These are phyloP conservation scores for Drosophila pegasa DNA, from an alignment of 2,888 invertebrate genomes.

Conservation along the genomic window DNA sequence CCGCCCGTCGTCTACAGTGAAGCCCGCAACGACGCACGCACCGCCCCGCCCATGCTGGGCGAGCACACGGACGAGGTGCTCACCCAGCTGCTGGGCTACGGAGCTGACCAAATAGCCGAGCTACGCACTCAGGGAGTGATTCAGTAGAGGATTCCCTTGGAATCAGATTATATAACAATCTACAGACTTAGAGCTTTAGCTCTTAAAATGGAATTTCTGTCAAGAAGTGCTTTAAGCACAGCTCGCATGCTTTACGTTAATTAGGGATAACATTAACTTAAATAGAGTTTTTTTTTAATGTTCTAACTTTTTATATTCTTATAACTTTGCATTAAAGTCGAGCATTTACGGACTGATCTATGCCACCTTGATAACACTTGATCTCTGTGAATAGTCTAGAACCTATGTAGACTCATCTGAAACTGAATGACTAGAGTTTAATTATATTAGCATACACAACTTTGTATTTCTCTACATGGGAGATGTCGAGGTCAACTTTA, in stretches of 20 bases:
- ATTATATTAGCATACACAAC: background rate
- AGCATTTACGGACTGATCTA: background rate
- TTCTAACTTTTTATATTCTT: background rate
- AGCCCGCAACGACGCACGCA: constrained; percentile 89
- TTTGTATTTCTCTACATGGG: background rate
- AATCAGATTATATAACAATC: background rate
- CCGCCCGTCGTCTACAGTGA: constrained; percentile 94
- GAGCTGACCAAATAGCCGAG: constrained; percentile 86
- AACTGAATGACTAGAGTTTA: background rate
- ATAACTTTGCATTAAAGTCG: background rate
- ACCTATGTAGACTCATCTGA: background rate
- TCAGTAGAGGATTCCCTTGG: constrained; percentile 53
- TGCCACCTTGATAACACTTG: background rate
- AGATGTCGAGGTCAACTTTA: no score
- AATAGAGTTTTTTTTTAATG: background rate
- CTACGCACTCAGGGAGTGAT: constrained; percentile 75
- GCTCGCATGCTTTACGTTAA: background rate
- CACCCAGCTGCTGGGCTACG: constrained; percentile 88
- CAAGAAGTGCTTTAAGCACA: background rate
- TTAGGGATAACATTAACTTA: background rate
- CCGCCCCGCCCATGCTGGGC: constrained; percentile 93
- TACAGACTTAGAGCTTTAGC: background rate
- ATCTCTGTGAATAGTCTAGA: background rate
- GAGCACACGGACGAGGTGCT: constrained; percentile 94
- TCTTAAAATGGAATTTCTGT: background rate